Evolutionary conservation across 2,888 invertebrate genomes (phyloP).

Genomic region (Leucophenga montana): DNA sequence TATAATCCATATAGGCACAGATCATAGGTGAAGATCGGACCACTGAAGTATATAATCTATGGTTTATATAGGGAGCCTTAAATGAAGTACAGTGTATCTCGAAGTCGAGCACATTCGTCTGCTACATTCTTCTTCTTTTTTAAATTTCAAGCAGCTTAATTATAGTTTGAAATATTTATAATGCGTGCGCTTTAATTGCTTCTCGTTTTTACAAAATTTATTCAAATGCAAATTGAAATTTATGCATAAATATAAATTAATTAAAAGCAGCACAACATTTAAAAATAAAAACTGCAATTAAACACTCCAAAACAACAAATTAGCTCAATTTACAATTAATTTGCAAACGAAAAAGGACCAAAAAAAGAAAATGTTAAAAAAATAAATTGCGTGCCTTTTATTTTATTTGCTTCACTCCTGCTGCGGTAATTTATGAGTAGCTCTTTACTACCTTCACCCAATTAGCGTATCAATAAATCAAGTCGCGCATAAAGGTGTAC

Average conservation of each 20-base stretch:
- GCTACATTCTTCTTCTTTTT: not conserved
- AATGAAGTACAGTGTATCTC: too few species aligned
- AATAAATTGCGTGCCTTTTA: not conserved
- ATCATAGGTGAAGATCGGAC: too few species aligned
- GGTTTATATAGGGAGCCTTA: too few species aligned
- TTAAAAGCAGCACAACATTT: not conserved
- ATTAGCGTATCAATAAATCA: conserved; percentile 67
- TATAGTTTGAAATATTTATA: not conserved
- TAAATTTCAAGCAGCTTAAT: conserved; percentile 14
- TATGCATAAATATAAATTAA: conserved; percentile 20
- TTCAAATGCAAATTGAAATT: not conserved
- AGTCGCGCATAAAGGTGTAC: conserved; percentile 31
- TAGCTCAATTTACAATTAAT: conserved; percentile 65
- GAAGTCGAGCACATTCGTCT: too few species aligned
- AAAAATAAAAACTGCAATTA: conserved; percentile 4
- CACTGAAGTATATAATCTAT: too few species aligned
- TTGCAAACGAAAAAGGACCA: conserved; percentile 40
- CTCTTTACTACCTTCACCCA: conserved; percentile 57
- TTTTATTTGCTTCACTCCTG: conserved; percentile 9
- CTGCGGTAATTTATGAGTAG: conserved; percentile 1
- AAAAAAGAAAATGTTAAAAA: too few species aligned
- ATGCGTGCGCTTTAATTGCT: too few species aligned
- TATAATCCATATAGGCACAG: too few species aligned
- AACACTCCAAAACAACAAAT: conserved; percentile 48
- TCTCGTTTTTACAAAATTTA: too few species aligned